phyloP scores from a whole-genome alignment of 2,797 vertebrate genomes.

The Spondyliosoma cantharus region DNA sequence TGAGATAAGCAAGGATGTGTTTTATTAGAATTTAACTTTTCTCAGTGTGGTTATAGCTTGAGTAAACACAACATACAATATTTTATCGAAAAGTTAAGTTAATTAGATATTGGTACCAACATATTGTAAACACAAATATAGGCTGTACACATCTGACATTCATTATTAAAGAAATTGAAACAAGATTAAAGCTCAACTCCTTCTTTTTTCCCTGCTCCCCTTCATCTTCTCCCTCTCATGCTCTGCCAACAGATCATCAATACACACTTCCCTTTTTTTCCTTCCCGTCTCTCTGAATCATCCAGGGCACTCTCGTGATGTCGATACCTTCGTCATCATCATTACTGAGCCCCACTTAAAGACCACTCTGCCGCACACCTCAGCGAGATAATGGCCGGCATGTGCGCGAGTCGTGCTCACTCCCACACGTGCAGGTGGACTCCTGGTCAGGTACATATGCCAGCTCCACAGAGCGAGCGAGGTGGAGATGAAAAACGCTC shows the following conservation, averaged over 20 bases:
- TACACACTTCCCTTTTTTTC: too few species aligned
- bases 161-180: background rate
- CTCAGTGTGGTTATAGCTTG: too few species aligned
- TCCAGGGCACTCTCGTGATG: background rate
- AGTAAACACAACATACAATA: background rate
- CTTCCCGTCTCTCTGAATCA: slow-evolving; percentile 6
- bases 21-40: too few species aligned
- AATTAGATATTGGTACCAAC: background rate
- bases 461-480: background rate
- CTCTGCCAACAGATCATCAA: background rate
- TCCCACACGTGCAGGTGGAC: background rate
- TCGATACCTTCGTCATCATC: slow-evolving; percentile 7
- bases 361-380: slow-evolving; percentile 5
- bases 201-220: too few species aligned
- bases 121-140: background rate
- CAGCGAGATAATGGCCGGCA: background rate
- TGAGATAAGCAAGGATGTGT: too few species aligned
- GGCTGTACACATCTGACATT: background rate
- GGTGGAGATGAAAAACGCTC: background rate
- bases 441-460: background rate
- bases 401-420: background rate
- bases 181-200: background rate
- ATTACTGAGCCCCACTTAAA: slow-evolving; percentile 11
- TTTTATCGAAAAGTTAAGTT: background rate
- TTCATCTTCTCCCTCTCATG: background rate